Conservation (phyloP, 2,113 vertebrate species). For the Psilopogon haemacephalus region DNA sequence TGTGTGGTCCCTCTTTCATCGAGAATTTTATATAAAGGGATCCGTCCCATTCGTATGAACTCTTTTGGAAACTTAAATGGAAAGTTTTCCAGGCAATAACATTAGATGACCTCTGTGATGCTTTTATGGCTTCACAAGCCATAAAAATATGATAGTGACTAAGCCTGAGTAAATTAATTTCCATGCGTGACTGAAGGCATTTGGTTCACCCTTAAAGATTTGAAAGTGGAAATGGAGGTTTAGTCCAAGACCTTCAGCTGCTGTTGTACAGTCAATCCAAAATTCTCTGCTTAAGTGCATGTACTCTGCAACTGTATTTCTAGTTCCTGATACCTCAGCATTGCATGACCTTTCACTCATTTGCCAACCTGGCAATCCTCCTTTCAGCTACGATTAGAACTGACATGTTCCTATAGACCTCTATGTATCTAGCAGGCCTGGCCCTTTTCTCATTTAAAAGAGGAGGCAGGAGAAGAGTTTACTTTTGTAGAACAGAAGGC, state of each 20-base stretch:
- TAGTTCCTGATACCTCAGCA: fast-evolving
- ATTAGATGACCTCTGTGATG: not conserved
- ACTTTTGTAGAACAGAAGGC: not conserved
- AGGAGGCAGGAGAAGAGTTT: not conserved
- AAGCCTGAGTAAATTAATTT: not conserved
- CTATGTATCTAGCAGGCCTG: not conserved
- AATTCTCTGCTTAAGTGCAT: not conserved
- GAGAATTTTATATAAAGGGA: not conserved
- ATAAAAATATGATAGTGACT: not conserved
- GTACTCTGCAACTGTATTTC: not conserved
- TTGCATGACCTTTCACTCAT: fast-evolving
- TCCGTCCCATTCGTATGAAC: not conserved
- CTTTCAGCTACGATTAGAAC: not conserved
- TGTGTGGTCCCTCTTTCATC: not conserved
- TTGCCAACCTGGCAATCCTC: not conserved
- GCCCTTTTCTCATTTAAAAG: not conserved
- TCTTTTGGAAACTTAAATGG: not conserved
- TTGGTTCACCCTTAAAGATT: not conserved
- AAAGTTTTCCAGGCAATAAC: not conserved
- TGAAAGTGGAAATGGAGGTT: not conserved
- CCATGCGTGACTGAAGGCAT: not conserved
- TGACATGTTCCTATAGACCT: not conserved
- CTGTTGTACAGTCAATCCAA: not conserved
- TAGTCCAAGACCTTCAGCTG: not conserved
- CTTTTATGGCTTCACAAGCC: not conserved